Percentiles rank a stretch among this genome's conserved stretches.
Evolutionary conservation across 37 sponge, comb jelly and placozoan genomes (phyloP).

Genomic region (Tethya wilhelma): DNA sequence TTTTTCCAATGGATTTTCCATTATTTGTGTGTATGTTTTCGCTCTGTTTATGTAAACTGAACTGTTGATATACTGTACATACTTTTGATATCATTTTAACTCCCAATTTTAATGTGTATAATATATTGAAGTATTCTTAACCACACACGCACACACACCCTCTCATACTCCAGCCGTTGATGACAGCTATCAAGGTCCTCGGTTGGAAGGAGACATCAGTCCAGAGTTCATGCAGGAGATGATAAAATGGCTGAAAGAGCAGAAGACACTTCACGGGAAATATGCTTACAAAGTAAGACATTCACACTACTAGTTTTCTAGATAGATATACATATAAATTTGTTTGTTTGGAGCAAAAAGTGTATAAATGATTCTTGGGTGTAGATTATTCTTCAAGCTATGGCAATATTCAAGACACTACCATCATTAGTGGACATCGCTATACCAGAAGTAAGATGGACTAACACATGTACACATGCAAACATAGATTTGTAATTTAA

Average conservation of each 20-base stretch:
- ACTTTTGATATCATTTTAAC: no score
- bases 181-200: conserved; percentile 85
- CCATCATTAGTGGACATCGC: conserved; percentile 78
- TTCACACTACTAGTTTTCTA: background rate
- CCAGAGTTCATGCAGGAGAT: conserved; percentile 91
- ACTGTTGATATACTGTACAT: no score
- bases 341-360: no score
- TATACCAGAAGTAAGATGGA: conserved; percentile 71
- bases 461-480: background rate
- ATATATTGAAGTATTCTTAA: background rate
- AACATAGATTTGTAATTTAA: background rate
- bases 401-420: conserved; percentile 56
- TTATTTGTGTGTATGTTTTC: no score
- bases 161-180: conserved; percentile 74
- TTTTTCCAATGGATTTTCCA: no score
- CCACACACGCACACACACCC: background rate
- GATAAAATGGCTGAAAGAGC: conserved; percentile 71
- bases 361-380: background rate
- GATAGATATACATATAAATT: background rate
- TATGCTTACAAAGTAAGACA: conserved; percentile 86
- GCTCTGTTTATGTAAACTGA: no score
- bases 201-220: conserved; percentile 82
- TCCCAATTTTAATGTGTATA: no score
- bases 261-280: conserved; percentile 91
- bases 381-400: conserved; percentile 72